phyloP scores from a whole-genome alignment of 1,140 invertebrate genomes.

The Samia ricini region DNA sequence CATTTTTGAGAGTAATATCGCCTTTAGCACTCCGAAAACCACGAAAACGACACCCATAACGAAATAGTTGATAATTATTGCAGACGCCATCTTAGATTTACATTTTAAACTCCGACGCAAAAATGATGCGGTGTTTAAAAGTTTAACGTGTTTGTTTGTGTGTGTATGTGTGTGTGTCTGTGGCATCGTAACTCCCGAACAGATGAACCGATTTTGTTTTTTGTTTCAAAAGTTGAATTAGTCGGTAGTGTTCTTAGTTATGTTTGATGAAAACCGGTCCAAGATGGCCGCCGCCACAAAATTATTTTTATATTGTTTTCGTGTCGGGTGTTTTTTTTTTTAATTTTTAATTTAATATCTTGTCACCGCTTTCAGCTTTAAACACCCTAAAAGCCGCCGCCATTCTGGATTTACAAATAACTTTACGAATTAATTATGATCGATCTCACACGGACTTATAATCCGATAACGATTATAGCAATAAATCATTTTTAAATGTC shows the following conservation, averaged over 20 bases:
- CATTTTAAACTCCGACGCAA: not conserved
- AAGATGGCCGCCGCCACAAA: constrained; percentile 6
- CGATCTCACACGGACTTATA: not conserved
- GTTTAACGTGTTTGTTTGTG: not conserved
- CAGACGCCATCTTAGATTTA: not conserved
- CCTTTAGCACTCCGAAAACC: not conserved
- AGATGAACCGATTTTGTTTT: constrained; percentile 1
- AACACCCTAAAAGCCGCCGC: too few species aligned
- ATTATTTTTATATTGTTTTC: not conserved
- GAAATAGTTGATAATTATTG: not conserved
- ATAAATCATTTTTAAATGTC: not conserved
- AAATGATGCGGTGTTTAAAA: not conserved
- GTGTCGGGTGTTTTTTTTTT: too few species aligned
- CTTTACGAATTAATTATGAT: not conserved
- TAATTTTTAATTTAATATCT: too few species aligned
- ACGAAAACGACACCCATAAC: not conserved
- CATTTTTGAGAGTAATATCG: not conserved
- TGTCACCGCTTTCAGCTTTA: not conserved
- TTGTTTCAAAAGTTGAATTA: not conserved
- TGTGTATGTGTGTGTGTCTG: too few species aligned
- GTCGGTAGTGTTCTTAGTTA: not conserved
- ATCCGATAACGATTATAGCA: not conserved
- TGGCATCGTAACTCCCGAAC: not conserved
- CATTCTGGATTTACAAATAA: too few species aligned
- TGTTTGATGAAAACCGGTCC: constrained; percentile 4